Percentiles rank a stretch among this genome's conserved stretches.
Evolutionary conservation across 2,797 vertebrate species (phyloP).

Genomic region (Pygocentrus nattereri): DNA sequence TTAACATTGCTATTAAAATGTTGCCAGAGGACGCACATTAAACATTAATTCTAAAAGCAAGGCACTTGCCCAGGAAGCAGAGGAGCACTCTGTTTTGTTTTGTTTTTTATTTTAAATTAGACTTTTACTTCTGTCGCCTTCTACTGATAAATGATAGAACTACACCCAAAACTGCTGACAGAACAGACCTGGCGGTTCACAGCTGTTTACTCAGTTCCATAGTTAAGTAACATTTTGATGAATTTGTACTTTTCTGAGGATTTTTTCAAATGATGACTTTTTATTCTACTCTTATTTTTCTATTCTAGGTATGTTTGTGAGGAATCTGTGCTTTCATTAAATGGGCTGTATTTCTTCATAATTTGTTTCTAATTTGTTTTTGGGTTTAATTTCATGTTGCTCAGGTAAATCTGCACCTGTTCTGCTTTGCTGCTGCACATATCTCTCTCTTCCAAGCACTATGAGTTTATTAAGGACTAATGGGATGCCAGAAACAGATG

Average conservation of each 20-base stretch:
- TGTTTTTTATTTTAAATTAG: too few relatives aligned
- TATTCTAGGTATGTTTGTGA: too few relatives aligned
- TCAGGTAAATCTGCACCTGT: too few relatives aligned
- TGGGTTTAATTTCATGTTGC: too few relatives aligned
- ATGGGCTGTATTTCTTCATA: too few relatives aligned
- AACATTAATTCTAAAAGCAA: constrained; percentile 42
- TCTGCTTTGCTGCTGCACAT: too few relatives aligned
- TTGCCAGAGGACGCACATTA: constrained; percentile 38
- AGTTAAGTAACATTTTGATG: neutral
- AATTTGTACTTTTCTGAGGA: neutral
- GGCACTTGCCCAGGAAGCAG: constrained; percentile 23
- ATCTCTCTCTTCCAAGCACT: too few relatives aligned
- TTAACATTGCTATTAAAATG: constrained; percentile 48
- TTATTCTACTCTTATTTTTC: too few relatives aligned
- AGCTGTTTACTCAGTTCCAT: neutral
- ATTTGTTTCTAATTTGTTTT: too few relatives aligned
- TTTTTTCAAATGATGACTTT: neutral
- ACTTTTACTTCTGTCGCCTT: neutral
- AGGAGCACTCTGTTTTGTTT: neutral
- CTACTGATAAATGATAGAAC: constrained; percentile 18
- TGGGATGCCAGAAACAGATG: too few relatives aligned
- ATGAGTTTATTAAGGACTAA: too few relatives aligned
- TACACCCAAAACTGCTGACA: neutral
- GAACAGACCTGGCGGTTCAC: neutral
- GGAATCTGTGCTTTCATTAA: too few relatives aligned